phyloP scores from a whole-genome alignment of 2,797 vertebrate species.

The Podarcis siculus region DNA sequence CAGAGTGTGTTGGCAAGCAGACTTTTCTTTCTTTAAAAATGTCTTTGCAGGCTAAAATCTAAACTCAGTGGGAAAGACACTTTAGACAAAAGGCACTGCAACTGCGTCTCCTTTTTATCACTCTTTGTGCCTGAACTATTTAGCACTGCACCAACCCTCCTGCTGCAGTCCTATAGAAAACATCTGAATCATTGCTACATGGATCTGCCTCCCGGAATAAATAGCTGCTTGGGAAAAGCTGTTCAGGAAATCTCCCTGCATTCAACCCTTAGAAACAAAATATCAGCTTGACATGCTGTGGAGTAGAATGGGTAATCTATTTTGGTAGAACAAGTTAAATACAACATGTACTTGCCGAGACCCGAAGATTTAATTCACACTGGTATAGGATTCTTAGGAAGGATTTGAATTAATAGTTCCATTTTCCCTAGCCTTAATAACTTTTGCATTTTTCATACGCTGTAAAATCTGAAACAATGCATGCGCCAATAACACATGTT shows the following conservation, averaged over 20 bases:
- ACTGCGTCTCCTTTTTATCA: not conserved
- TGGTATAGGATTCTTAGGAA: not conserved
- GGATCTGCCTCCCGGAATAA: not conserved
- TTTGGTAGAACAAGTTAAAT: not conserved
- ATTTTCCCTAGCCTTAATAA: not conserved
- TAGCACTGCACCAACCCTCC: not conserved
- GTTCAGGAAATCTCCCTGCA: constrained; percentile 1
- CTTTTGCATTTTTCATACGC: not conserved
- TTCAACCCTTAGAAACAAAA: not conserved
- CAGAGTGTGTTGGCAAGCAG: constrained; percentile 18
- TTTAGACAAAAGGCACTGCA: constrained; percentile 32
- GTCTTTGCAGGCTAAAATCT: constrained; percentile 27
- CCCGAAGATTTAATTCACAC: fast-evolving
- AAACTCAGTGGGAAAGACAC: constrained; percentile 24
- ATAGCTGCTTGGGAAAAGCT: not conserved
- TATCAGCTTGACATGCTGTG: not conserved
- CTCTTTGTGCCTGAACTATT: not conserved
- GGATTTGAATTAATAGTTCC: not conserved
- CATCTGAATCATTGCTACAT: not conserved
- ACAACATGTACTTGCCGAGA: not conserved
- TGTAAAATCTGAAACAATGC: not conserved
- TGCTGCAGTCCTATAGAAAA: not conserved
- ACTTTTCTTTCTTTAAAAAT: constrained; percentile 23
- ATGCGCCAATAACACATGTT: not conserved
- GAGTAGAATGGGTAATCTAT: not conserved